These are phyloP conservation scores for Drosophila neoperkinsi DNA, from an alignment of 2,888 invertebrate species.

Conservation along the genomic window DNA sequence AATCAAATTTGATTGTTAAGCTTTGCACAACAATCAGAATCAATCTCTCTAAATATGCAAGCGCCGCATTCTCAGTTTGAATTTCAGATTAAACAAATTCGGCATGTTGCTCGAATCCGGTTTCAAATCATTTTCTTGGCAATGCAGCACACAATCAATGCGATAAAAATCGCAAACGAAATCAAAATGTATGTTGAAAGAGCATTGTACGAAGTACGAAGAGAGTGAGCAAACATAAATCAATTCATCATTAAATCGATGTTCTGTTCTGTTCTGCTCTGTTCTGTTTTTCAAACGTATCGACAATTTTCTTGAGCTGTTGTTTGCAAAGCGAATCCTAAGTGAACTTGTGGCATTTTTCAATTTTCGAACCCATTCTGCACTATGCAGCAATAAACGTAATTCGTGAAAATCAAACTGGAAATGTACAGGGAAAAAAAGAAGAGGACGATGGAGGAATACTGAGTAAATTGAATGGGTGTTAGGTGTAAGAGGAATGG, in stretches of 20 bases:
- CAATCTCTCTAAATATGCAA: neutral
- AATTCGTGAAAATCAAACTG: slow-evolving; percentile 63
- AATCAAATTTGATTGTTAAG: neutral
- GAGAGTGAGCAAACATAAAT: slow-evolving; percentile 57
- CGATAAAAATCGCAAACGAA: slow-evolving; percentile 16
- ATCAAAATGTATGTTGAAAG: slow-evolving; percentile 13
- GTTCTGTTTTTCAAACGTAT: slow-evolving; percentile 28
- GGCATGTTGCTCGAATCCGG: slow-evolving; percentile 13
- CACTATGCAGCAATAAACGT: slow-evolving; percentile 58
- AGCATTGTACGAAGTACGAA: slow-evolving; percentile 29
- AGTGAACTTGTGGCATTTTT: slow-evolving; percentile 66
- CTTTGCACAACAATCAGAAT: neutral
- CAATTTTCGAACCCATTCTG: slow-evolving; percentile 46
- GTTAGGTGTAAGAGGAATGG: slow-evolving; percentile 4
- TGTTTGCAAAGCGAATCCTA: slow-evolving; percentile 67
- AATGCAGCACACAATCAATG: slow-evolving; percentile 33
- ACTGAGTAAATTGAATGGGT: slow-evolving; percentile 39
- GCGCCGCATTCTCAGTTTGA: slow-evolving; percentile 1
- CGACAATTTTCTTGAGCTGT: slow-evolving; percentile 46
- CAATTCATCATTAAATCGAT: slow-evolving; percentile 71
- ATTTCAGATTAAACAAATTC: slow-evolving; percentile 21
- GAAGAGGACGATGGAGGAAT: neutral
- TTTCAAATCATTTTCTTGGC: slow-evolving; percentile 25
- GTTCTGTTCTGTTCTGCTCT: slow-evolving; percentile 24
- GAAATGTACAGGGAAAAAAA: slow-evolving; percentile 23